These are phyloP conservation scores for Poecilobothrus nobilitatus DNA, from an alignment of 2,888 invertebrate genomes.

Conservation along the genomic window DNA sequence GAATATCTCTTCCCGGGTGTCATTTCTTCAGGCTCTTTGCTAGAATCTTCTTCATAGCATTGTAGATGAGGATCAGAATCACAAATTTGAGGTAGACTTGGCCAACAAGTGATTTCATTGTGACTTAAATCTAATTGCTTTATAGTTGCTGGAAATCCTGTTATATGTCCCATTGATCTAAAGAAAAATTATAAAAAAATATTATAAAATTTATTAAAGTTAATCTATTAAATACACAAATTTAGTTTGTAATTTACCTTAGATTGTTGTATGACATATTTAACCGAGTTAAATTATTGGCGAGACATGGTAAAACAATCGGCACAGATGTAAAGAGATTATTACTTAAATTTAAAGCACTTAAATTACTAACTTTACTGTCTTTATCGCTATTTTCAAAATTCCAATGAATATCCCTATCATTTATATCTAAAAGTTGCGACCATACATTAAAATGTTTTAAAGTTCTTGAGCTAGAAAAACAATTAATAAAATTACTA, in stretches of 20 bases:
- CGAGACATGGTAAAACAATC: conserved; percentile 79
- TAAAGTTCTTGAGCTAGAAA: conserved; percentile 45
- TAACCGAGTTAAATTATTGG: conserved; percentile 73
- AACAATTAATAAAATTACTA: conserved; percentile 2
- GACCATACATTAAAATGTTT: conserved; percentile 72
- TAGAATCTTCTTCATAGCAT: conserved; percentile 49
- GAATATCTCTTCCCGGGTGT: conserved; percentile 29
- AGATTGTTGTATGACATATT: conserved; percentile 86
- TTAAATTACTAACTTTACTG: conserved; percentile 54
- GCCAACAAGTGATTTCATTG: conserved; percentile 86
- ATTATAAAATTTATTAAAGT: neutral
- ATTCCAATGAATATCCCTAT: conserved; percentile 53
- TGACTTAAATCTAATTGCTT: conserved; percentile 89
- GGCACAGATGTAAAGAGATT: conserved; percentile 86
- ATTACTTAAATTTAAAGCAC: conserved; percentile 77
- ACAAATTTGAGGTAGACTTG: conserved; percentile 67
- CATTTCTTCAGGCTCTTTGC: conserved; percentile 27
- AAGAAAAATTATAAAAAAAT: conserved; percentile 10
- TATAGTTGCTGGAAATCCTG: conserved; percentile 78
- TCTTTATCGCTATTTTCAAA: conserved; percentile 47
- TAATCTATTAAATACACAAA: conserved; percentile 25
- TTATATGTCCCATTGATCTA: conserved; percentile 75
- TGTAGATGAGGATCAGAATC: conserved; percentile 57
- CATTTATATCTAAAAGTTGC: conserved; percentile 56
- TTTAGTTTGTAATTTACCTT: conserved; percentile 37